Evolutionary conservation across 2,888 invertebrate species (phyloP).

Genomic region (Cryptocephalus primarius): DNA sequence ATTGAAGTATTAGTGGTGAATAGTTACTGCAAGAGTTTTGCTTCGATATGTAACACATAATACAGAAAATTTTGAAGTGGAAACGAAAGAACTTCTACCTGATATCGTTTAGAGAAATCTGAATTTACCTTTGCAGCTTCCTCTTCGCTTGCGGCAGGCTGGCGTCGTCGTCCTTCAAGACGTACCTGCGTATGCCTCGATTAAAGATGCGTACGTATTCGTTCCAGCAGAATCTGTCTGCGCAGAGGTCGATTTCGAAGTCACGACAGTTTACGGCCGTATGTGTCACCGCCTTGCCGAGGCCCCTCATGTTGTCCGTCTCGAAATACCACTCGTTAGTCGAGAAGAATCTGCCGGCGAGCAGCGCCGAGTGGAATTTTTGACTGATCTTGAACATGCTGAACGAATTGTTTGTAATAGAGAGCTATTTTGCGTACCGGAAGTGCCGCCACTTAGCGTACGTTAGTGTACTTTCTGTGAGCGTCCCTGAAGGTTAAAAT

Average conservation of each 20-base stretch:
- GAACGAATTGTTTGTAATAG: slow-evolving; percentile 17
- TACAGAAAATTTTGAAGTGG: too few species aligned
- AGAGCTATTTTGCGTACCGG: too few species aligned
- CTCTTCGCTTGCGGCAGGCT: slow-evolving; percentile 52
- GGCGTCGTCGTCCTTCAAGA: slow-evolving; percentile 65
- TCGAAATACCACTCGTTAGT: slow-evolving; percentile 75
- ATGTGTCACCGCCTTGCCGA: slow-evolving; percentile 42
- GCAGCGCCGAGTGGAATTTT: slow-evolving; percentile 66
- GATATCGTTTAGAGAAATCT: too few species aligned
- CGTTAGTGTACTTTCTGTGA: too few species aligned
- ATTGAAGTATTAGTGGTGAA: too few species aligned
- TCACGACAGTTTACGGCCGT: slow-evolving; percentile 41
- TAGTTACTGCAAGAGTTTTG: too few species aligned
- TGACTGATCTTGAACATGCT: slow-evolving; percentile 79
- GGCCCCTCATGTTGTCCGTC: slow-evolving; percentile 48
- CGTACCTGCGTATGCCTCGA: slow-evolving; percentile 70
- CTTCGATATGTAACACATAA: too few species aligned
- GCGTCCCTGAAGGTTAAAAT: too few species aligned
- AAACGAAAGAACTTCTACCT: too few species aligned
- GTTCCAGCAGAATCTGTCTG: slow-evolving; percentile 59
- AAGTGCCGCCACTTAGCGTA: too few species aligned
- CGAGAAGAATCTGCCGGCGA: slow-evolving; percentile 76
- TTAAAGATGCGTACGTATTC: slow-evolving; percentile 70
- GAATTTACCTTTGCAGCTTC: slow-evolving; percentile 57
- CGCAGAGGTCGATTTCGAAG: slow-evolving; percentile 54